These are phyloP conservation scores for Leptinotarsa rubiginosa DNA, from an alignment of 2,888 invertebrate species.

Conservation along the genomic window DNA sequence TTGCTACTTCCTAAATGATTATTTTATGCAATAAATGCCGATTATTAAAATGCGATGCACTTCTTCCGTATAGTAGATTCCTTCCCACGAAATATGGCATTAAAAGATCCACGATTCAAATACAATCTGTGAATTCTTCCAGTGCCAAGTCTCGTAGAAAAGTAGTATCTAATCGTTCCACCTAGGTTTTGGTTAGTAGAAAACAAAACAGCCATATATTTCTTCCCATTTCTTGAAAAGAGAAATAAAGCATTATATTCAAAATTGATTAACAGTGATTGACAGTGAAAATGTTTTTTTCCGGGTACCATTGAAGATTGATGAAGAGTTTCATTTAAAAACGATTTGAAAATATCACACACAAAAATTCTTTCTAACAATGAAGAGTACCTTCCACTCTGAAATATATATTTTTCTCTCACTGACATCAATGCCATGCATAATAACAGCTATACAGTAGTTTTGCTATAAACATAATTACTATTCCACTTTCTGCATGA, in stretches of 20 bases:
- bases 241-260: not conserved
- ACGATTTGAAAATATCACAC: not conserved
- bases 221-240: not conserved
- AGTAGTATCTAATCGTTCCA: not conserved
- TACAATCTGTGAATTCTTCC: conserved; percentile 77
- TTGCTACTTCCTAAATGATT: conserved; percentile 21
- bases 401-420: no score
- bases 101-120: conserved; percentile 74
- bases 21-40: conserved; percentile 12
- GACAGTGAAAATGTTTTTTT: no score
- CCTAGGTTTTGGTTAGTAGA: no score
- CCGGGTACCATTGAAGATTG: no score
- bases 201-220: not conserved
- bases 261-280: no score
- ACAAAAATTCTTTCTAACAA: no score
- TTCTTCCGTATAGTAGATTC: conserved; percentile 22
- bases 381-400: no score
- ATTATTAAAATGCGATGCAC: conserved; percentile 5
- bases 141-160: conserved; percentile 72
- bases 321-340: not conserved
- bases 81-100: conserved; percentile 72
- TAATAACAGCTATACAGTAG: not conserved
- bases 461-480: not conserved
- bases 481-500: not conserved
- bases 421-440: not conserved